These are phyloP conservation scores for Scaeva pyrastri DNA, from an alignment of 2,888 invertebrate species.

Conservation along the genomic window DNA sequence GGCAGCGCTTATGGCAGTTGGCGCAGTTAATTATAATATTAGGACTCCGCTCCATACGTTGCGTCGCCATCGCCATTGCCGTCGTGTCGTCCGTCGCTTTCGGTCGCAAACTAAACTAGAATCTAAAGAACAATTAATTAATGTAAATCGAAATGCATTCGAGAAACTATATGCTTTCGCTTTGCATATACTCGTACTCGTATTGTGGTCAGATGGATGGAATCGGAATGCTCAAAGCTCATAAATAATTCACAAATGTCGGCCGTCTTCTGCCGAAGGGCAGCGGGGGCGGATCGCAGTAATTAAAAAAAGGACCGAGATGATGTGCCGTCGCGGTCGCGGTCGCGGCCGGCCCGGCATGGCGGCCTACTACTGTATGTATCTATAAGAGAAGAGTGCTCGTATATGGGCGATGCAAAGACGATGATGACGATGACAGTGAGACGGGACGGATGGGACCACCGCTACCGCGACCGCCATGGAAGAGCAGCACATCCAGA, in stretches of 20 bases:
- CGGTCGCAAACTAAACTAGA: conserved; percentile 48
- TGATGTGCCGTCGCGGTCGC: conserved; percentile 50
- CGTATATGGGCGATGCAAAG: conserved; percentile 28
- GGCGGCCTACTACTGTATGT: conserved; percentile 38
- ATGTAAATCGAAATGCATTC: conserved; percentile 69
- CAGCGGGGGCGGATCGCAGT: conserved; percentile 9
- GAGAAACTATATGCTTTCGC: conserved; percentile 53
- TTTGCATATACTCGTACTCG: too few relatives aligned
- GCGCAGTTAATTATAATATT: conserved; percentile 26
- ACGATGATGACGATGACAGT: background rate
- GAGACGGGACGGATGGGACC: conserved; percentile 43
- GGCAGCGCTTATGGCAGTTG: conserved; percentile 6
- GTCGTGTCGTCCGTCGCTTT: background rate
- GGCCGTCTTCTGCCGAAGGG: conserved; percentile 25
- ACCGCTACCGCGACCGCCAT: conserved; percentile 32
- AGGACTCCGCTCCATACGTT: background rate
- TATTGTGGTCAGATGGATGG: conserved; percentile 28
- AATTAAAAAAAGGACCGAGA: conserved; percentile 68
- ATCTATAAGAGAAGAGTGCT: too few relatives aligned
- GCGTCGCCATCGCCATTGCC: too few relatives aligned
- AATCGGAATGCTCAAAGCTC: too few relatives aligned
- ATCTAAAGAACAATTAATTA: conserved; percentile 64
- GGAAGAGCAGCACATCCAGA: conserved; percentile 24
- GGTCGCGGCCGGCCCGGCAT: conserved; percentile 18
- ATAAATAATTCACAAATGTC: conserved; percentile 72